Percentiles rank a stretch among this genome's conserved stretches.
phyloP scores from a whole-genome alignment of 2,888 invertebrate genomes.

The Didymodactylos carnosus region DNA sequence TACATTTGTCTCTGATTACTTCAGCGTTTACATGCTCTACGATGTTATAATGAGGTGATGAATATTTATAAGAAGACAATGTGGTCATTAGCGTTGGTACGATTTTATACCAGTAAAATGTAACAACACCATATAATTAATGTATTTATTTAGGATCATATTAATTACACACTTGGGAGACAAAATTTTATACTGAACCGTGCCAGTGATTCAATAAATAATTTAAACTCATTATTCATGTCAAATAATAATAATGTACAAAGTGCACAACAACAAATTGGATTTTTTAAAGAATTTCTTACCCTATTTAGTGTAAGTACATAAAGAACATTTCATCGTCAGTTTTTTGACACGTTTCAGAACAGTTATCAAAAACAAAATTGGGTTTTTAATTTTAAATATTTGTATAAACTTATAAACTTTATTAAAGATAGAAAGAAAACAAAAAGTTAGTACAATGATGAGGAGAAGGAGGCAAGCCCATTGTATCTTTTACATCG shows the following conservation, averaged over 20 bases:
- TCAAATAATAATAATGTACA: conserved; percentile 22
- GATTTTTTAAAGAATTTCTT: conserved; percentile 68
- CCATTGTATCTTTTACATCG: no score
- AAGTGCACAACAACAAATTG: conserved; percentile 29
- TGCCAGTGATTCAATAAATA: background rate
- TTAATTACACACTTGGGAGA: background rate
- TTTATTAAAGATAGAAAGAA: no score
- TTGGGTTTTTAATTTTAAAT: no score
- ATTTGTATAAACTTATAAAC: no score
- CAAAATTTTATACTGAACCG: background rate
- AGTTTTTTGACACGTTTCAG: no score
- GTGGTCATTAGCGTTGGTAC: conserved; percentile 72
- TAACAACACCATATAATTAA: background rate
- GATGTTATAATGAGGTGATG: conserved; percentile 74
- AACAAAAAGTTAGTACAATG: no score
- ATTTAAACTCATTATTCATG: background rate
- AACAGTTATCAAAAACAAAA: no score
- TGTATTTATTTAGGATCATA: background rate
- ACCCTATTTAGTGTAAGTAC: conserved; percentile 56
- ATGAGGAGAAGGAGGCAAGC: no score
- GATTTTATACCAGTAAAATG: conserved; percentile 69
- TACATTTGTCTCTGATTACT: conserved; percentile 10
- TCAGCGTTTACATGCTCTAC: conserved; percentile 58
- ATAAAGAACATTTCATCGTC: no score
- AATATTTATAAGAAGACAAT: conserved; percentile 58